A percentile compares a stretch with the other conserved stretches of the same genome.
phyloP scores from a whole-genome alignment of 2,888 invertebrate species.

The Embidobia sp. region DNA sequence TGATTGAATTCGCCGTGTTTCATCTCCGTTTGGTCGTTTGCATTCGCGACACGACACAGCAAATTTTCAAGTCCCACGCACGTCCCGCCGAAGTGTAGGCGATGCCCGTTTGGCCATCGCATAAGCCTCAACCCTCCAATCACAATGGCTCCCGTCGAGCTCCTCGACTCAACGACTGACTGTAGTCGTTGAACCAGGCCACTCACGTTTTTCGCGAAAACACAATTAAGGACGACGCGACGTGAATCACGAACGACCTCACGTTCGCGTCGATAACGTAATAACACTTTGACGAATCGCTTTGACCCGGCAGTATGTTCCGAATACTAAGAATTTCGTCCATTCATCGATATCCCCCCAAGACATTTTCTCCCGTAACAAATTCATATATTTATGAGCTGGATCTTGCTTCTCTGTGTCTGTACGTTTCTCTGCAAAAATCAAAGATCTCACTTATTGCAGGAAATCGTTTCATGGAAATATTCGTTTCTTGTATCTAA shows the following conservation, averaged over 20 bases:
- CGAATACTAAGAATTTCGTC: constrained; percentile 30
- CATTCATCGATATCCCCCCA: constrained; percentile 7
- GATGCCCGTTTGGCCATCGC: constrained; percentile 31
- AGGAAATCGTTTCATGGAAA: too few relatives aligned
- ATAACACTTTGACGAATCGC: constrained; percentile 35
- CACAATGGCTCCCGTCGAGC: constrained; percentile 6
- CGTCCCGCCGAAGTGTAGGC: constrained; percentile 36
- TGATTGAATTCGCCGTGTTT: constrained; percentile 44
- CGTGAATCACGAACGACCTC: constrained; percentile 42
- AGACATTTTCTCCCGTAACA: not conserved
- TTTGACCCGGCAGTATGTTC: constrained; percentile 4
- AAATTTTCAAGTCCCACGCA: constrained; percentile 64
- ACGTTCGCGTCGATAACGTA: constrained; percentile 42
- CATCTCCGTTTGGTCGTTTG: constrained; percentile 47
- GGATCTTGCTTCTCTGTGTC: too few relatives aligned
- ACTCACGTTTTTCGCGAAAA: constrained; percentile 38
- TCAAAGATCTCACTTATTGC: too few relatives aligned
- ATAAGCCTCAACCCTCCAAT: constrained; percentile 23
- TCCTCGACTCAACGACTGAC: too few relatives aligned
- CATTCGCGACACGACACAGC: constrained; percentile 56
- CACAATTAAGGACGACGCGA: constrained; percentile 38
- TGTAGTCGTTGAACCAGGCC: constrained; percentile 37
- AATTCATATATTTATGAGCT: constrained; percentile 7
- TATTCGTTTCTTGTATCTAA: too few relatives aligned
- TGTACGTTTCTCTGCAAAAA: too few relatives aligned